A percentile compares a stretch with the other conserved stretches of the same genome.
Conservation (phyloP, 2,888 invertebrate genomes). For the Limnephilus lunatus region DNA sequence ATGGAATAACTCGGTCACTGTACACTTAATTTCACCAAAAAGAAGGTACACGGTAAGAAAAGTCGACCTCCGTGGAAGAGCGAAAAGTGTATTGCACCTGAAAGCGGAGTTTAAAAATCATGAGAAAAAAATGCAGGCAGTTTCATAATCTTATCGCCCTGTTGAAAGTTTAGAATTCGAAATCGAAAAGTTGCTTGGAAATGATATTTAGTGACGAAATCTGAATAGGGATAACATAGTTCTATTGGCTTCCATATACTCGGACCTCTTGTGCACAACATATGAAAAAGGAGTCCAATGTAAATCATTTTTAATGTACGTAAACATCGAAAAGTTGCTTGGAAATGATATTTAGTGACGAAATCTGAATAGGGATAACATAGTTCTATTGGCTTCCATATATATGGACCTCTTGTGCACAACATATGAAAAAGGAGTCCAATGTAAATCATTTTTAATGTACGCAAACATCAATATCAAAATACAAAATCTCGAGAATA, state of each 20-base stretch:
- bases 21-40: not conserved
- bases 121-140: too few relatives aligned
- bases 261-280: too few relatives aligned
- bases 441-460: too few relatives aligned
- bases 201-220: not conserved
- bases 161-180: not conserved
- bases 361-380: not conserved
- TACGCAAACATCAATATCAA: too few relatives aligned
- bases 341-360: not conserved
- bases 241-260: too few relatives aligned
- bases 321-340: not conserved
- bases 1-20: not conserved
- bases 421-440: too few relatives aligned
- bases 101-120: not conserved
- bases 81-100: not conserved
- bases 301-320: too few relatives aligned
- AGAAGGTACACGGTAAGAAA: not conserved
- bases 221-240: not conserved
- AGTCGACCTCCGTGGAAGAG: not conserved
- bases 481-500: too few relatives aligned
- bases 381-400: not conserved
- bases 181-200: not conserved
- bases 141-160: too few relatives aligned
- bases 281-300: too few relatives aligned
- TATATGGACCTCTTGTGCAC: not conserved